These are phyloP conservation scores for Ormyrus nitidulus DNA, from an alignment of 2,888 invertebrate genomes.

Conservation along the genomic window DNA sequence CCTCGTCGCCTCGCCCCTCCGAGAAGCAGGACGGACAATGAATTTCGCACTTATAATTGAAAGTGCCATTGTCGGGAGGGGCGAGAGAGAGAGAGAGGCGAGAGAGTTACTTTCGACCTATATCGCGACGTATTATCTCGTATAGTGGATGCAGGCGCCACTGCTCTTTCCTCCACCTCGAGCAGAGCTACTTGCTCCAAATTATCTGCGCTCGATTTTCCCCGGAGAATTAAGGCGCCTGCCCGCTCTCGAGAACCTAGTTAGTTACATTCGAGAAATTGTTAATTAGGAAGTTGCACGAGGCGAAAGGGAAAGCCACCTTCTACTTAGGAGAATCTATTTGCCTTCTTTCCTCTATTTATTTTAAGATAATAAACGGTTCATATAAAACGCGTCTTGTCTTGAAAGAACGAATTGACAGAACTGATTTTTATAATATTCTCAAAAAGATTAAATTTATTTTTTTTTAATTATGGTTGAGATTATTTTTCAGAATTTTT, in stretches of 20 bases:
- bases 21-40: constrained; percentile 64
- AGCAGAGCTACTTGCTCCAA: background rate
- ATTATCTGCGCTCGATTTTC: background rate
- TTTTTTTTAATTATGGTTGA: too few species aligned
- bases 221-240: too few species aligned
- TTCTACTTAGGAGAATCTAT: background rate
- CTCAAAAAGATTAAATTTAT: too few species aligned
- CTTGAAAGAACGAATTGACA: too few species aligned
- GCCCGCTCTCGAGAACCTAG: background rate
- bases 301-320: background rate
- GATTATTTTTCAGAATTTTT: too few species aligned
- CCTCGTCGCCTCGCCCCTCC: constrained; percentile 21
- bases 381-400: too few species aligned
- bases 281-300: background rate
- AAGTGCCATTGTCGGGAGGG: constrained; percentile 66
- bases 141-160: background rate
- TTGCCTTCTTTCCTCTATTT: background rate
- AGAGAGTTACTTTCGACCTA: constrained; percentile 19
- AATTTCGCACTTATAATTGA: constrained; percentile 73
- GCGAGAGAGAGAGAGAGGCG: constrained; percentile 10
- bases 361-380: too few species aligned
- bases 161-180: background rate
- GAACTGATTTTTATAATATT: too few species aligned
- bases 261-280: background rate
- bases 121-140: constrained; percentile 9